Evolutionary conservation across 2,888 invertebrate genomes (phyloP), one percentile per base, ranked within the genome.

Genomic region (Pegoplata infirma): DNA sequence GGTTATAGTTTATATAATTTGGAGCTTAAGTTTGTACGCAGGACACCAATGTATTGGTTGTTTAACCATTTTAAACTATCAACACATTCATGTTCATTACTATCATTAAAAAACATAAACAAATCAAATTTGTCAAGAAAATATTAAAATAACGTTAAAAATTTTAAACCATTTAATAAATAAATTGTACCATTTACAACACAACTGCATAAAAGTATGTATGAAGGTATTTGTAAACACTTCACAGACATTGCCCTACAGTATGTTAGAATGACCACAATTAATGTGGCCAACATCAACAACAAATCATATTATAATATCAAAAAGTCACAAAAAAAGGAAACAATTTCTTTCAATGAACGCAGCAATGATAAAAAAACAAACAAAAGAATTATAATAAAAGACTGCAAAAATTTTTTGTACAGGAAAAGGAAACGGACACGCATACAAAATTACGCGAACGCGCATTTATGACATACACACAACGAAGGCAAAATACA

Each of bases 401-500:
- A 58, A 59, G n/a, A 25, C 12, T 19, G 59, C 19, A 59, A 40
- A 28, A 53, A 28, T 32, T 49, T 56, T 19, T 32, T 64, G 28
- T 63, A 66, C 58, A 69, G 81, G 76, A 79, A 78, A 69, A 73
- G 81, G 78, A 81, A 79, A 73, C 78, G 76, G 78, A 77, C 72
- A 75, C 72, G 80, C 78, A 78, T 81, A 66, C 75, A 76, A 78
- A 78, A 72, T 73, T 73, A 74, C 73, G 77, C 73, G 77, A 77
- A 73, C 19, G 73, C 77, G 68, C 77, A 69, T 74, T 69, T 68
- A 73, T 78, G 53, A 46, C 58, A 77, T 56, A 55, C 8, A 10
- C 14, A 32, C 14, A 55, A 40, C n/a, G n/a, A 64, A 49, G 25
- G 64, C 58, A 56, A 63, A 47, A 51, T n/a, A n/a, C n/a, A n/a